Evolutionary conservation across 2,888 invertebrate species (phyloP), one percentile per base, ranked within the genome.

Genomic region (Syritta pipiens): DNA sequence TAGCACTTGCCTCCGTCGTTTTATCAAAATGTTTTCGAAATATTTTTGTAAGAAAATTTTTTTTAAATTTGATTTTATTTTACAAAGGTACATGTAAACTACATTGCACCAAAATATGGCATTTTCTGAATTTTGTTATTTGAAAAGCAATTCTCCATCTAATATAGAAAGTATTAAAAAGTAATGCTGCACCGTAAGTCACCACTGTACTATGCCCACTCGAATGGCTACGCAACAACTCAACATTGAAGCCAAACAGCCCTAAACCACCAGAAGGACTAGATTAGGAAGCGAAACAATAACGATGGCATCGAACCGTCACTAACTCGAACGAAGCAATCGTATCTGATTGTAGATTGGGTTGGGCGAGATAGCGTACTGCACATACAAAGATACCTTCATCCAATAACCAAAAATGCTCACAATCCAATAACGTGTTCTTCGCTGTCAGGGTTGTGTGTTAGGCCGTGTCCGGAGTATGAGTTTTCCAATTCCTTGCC

Each of bases 251-350:
- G 40, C 77, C 72, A 77, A 77, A 77, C 55, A 71, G 65, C 65
- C 77, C 65, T 67, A 67, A 77, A 72, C 77, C 77, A 72, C 72
- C 65, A 67, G 59, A 72, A 77, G 77, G 60, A 77, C 71, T 77
- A 77, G 77, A 77, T 77, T 77, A 77, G 72, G 55, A 77, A 60
- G 65, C 65, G 65, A 77, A 77, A 77, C 77, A 77, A 77, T 77
- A 77, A 77, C 77, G 77, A 77, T 72, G 77, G 72, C 77, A 77
- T 77, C 77, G 77, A 77, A 77, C 77, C 77, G 77, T 77, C 77
- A 72, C 77, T 77, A 77, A 77, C 77, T 77, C 53, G 72, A 77
- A 77, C 72, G 72, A 77, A 72, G 65, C 77, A 77, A 77, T 77
- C 65, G 59, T 77, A 77, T 77, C 77, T 77, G 77, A 77, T 77